These are phyloP conservation scores for Drepana falcataria DNA, from an alignment of 2,888 invertebrate species.

Conservation along the genomic window DNA sequence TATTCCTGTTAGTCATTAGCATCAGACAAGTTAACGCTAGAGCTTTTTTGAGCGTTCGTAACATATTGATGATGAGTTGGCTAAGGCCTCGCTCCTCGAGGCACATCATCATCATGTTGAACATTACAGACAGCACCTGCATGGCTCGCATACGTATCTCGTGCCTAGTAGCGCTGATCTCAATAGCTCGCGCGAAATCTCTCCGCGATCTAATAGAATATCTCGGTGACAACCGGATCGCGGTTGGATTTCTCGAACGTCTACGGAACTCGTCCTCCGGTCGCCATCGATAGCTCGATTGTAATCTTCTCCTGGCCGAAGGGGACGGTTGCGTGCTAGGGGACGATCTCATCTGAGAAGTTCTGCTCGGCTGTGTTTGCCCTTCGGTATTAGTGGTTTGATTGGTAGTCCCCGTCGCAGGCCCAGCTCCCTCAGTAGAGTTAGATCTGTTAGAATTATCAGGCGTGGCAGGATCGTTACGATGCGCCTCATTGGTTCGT, in stretches of 20 bases:
- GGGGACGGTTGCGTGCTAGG: conserved; percentile 35
- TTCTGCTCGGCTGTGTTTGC: conserved; percentile 18
- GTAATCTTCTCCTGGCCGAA: conserved; percentile 43
- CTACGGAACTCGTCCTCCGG: conserved; percentile 54
- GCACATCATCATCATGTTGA: conserved; percentile 76
- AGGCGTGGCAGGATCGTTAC: conserved; percentile 18
- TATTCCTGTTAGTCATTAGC: conserved; percentile 63
- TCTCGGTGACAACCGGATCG: conserved; percentile 44
- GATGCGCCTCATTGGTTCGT: conserved; percentile 27
- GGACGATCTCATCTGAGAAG: conserved; percentile 32
- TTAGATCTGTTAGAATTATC: conserved; percentile 17
- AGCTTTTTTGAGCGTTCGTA: conserved; percentile 65
- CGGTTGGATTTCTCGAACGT: conserved; percentile 38
- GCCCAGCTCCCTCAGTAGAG: conserved; percentile 23
- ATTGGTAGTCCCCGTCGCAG: conserved; percentile 22
- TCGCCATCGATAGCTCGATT: conserved; percentile 49
- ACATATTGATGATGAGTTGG: conserved; percentile 65
- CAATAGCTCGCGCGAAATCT: conserved; percentile 53
- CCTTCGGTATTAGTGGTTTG: not conserved
- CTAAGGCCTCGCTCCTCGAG: conserved; percentile 67
- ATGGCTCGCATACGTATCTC: conserved; percentile 72
- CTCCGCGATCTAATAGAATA: conserved; percentile 46
- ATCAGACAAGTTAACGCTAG: conserved; percentile 68
- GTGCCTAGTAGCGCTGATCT: conserved; percentile 64
- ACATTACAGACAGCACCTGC: conserved; percentile 73